Conservation (phyloP, 92 coral and sea anemone genomes). For the Porites lobata region DNA sequence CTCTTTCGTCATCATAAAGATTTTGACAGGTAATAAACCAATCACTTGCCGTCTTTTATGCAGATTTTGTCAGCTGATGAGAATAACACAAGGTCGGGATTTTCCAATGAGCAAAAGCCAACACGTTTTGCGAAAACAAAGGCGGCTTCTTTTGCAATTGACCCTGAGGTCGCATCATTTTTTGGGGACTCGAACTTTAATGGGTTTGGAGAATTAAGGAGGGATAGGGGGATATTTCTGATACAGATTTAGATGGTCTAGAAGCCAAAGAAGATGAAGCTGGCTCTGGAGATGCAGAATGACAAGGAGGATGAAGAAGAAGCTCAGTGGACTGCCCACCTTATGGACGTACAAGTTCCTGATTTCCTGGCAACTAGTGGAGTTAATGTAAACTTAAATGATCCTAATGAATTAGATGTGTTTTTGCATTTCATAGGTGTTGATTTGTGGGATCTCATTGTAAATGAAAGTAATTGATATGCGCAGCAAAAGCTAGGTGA, state of each 20-base stretch:
- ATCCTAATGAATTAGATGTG: slow-evolving; percentile 17
- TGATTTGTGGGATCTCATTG: slow-evolving; percentile 43
- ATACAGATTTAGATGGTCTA: slow-evolving; percentile 5
- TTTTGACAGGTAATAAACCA: too few species aligned
- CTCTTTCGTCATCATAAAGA: too few species aligned
- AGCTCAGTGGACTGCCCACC: neutral
- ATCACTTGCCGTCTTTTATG: too few species aligned
- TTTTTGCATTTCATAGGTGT: slow-evolving; percentile 23
- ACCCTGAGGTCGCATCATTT: too few species aligned
- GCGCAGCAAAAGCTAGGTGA: slow-evolving; percentile 45
- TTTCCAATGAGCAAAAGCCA: too few species aligned
- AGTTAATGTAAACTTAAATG: slow-evolving; percentile 5
- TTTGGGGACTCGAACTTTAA: too few species aligned
- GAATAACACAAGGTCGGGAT: too few species aligned
- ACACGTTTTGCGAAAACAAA: too few species aligned
- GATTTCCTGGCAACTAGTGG: slow-evolving; percentile 28
- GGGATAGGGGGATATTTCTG: neutral
- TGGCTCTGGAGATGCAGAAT: neutral
- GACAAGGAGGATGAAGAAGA: slow-evolving; percentile 15
- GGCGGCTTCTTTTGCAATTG: too few species aligned
- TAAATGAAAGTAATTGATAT: slow-evolving; percentile 51
- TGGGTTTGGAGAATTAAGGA: neutral
- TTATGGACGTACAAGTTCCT: neutral
- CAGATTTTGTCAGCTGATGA: too few species aligned
- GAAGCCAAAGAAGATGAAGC: slow-evolving; percentile 5